Evolutionary conservation across 2,888 invertebrate species (phyloP).

Genomic region (Tholera decimalis): DNA sequence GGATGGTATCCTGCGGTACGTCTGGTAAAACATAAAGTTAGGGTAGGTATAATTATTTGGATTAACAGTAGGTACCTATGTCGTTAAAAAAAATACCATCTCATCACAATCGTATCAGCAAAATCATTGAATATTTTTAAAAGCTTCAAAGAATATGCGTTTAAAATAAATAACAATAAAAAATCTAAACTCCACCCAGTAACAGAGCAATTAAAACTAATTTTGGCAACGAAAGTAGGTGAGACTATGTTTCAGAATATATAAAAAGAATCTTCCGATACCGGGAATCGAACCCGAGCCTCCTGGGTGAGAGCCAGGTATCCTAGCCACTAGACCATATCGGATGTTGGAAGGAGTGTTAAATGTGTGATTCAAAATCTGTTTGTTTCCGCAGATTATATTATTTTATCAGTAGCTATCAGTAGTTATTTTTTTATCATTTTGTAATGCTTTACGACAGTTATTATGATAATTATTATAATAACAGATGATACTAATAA

Average conservation of each 20-base stretch:
- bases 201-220: conserved; percentile 30
- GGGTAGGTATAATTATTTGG: too few relatives aligned
- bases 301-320: conserved; percentile 92
- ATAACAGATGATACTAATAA: conserved; percentile 21
- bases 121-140: neutral
- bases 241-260: neutral
- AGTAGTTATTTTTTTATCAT: conserved; percentile 17
- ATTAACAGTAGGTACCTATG: neutral
- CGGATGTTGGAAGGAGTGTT: conserved; percentile 70
- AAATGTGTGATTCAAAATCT: neutral
- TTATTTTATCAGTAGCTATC: neutral
- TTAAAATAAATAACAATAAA: conserved; percentile 19
- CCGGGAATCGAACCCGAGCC: conserved; percentile 93
- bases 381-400: neutral
- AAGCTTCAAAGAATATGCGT: neutral
- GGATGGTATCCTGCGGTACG: too few relatives aligned
- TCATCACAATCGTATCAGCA: neutral
- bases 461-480: conserved; percentile 22
- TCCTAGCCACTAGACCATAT: conserved; percentile 93
- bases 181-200: conserved; percentile 12
- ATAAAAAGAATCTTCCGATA: conserved; percentile 87
- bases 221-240: conserved; percentile 17
- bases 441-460: conserved; percentile 24
- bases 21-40: too few relatives aligned
- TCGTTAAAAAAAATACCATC: neutral